Conservation (phyloP, 2,797 vertebrate species). For the Schizothorax lantsangensis region DNA sequence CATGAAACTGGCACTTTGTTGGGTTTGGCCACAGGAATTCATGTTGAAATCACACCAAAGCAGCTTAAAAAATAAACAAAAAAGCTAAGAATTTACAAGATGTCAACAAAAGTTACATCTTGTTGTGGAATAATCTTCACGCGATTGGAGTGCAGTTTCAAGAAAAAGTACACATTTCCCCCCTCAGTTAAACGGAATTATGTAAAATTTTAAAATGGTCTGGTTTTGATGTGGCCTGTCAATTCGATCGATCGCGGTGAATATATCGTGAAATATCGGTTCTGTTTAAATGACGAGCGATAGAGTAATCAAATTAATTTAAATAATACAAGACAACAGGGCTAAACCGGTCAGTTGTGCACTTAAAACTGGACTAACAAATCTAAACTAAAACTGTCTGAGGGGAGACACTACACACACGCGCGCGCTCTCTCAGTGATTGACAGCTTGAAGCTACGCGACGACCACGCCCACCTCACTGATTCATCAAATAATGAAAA, state of each 20-base stretch:
- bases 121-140: neutral
- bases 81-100: neutral
- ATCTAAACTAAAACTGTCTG: neutral
- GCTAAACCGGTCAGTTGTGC: neutral
- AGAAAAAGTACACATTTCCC: neutral
- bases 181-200: neutral
- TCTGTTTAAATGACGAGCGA: neutral
- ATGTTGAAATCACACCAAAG: neutral
- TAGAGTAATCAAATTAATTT: neutral
- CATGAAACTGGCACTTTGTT: constrained; percentile 63
- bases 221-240: neutral
- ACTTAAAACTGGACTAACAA: neutral
- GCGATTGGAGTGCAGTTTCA: neutral
- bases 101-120: no score
- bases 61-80: neutral
- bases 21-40: neutral
- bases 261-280: neutral
- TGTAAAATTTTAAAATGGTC: neutral
- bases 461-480: constrained; percentile 7
- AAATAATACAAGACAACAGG: neutral
- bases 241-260: neutral
- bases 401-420: neutral
- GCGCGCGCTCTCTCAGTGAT: neutral
- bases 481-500: neutral
- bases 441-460: neutral